Conservation (phyloP, 2,113 vertebrate species). For the Grammomys dolichurus region DNA sequence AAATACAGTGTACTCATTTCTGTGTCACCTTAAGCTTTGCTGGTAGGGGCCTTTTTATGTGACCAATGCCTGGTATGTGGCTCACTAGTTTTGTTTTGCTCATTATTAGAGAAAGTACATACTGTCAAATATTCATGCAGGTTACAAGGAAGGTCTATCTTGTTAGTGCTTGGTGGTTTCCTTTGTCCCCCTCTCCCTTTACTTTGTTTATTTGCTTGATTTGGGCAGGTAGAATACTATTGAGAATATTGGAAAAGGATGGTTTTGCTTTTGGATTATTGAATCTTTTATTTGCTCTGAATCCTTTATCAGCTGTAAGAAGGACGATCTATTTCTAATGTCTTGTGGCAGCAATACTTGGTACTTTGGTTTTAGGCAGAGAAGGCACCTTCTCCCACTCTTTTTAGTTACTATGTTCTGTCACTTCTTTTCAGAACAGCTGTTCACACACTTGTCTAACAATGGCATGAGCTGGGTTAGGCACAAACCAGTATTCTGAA, state of each 20-base stretch:
- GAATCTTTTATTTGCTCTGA: conserved; percentile 50
- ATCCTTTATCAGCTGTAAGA: neutral
- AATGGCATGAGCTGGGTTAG: neutral
- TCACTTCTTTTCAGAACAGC: conserved; percentile 48
- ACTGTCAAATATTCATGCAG: rapidly evolving
- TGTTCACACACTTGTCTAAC: neutral
- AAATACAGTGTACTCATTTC: conserved; percentile 36
- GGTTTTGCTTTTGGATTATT: neutral
- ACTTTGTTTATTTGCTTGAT: neutral
- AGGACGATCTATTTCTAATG: neutral
- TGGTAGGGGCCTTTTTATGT: neutral
- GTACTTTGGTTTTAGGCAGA: neutral
- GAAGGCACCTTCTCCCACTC: neutral
- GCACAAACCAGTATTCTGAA: neutral
- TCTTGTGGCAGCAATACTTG: neutral
- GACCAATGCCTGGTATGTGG: neutral
- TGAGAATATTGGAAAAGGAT: neutral
- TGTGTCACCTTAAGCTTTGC: conserved; percentile 48
- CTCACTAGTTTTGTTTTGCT: neutral
- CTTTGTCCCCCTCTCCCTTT: neutral
- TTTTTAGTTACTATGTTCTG: conserved; percentile 52
- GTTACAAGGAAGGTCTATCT: neutral
- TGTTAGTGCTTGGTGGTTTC: rapidly evolving
- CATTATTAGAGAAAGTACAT: neutral
- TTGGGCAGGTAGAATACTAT: conserved; percentile 17